A percentile compares a stretch with the other conserved stretches of the same genome.
Evolutionary conservation across 2,113 vertebrate genomes (phyloP).

Genomic region (Antechinus stuartii): DNA sequence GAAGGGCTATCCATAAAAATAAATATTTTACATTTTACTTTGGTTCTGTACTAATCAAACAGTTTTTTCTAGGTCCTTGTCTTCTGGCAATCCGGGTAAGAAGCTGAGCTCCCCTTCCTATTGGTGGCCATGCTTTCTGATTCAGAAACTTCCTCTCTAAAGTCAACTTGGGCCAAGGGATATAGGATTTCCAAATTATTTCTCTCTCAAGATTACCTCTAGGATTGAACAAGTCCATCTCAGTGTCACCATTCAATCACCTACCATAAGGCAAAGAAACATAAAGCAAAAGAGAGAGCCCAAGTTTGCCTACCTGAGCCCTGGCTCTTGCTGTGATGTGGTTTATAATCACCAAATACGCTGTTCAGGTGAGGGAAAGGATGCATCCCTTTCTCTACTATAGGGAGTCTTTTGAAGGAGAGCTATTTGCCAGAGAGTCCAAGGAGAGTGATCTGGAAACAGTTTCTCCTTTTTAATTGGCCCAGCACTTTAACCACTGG

Average conservation of each 20-base stretch:
- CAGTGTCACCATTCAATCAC: not conserved
- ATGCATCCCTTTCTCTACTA: not conserved
- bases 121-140: not conserved
- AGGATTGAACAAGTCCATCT: not conserved
- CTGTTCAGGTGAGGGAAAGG: not conserved
- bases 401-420: not conserved
- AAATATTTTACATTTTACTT: not conserved
- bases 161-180: not conserved
- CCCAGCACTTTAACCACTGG: not conserved
- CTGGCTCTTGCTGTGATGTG: not conserved
- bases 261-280: not conserved
- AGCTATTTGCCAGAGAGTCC: not conserved
- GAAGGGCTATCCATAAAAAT: not conserved
- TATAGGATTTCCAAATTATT: not conserved
- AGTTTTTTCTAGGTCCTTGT: not conserved
- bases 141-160: conserved; percentile 13
- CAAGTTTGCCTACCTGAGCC: not conserved
- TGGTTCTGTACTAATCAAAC: not conserved
- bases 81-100: not conserved
- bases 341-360: not conserved
- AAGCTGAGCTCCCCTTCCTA: not conserved
- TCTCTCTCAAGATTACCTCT: not conserved
- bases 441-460: not conserved
- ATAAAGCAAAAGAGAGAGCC: not conserved
- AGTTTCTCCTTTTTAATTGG: not conserved